Evolutionary conservation across 2,797 vertebrate species (phyloP).

Genomic region (Gymnothorax javanicus): DNA sequence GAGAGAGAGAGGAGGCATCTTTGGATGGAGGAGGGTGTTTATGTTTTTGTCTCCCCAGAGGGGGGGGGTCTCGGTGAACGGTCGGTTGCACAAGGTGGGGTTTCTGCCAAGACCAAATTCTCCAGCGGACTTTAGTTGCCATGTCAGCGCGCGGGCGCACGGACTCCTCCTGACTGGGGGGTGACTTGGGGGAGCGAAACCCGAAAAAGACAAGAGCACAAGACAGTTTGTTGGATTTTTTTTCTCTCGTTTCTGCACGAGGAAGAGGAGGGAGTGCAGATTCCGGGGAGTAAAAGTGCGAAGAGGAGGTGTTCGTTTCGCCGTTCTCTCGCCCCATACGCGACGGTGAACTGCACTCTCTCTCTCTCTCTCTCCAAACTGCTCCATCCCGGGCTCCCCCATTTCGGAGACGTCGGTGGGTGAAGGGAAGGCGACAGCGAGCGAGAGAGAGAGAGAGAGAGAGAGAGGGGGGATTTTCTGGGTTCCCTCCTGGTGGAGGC

Average conservation of each 20-base stretch:
- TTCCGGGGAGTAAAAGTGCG: slow-evolving; percentile 51
- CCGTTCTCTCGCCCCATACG: slow-evolving; percentile 50
- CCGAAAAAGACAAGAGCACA: slow-evolving; percentile 46
- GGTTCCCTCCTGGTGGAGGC: slow-evolving; percentile 63
- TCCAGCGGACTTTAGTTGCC: slow-evolving; percentile 51
- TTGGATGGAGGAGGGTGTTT: slow-evolving; percentile 53
- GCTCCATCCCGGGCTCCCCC: slow-evolving; percentile 46
- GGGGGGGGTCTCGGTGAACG: slow-evolving; percentile 59
- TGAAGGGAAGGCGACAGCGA: slow-evolving; percentile 43
- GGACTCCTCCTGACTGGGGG: slow-evolving; percentile 62
- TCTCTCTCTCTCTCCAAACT: slow-evolving; percentile 13
- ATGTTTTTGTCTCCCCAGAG: slow-evolving; percentile 45
- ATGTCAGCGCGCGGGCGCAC: slow-evolving; percentile 64
- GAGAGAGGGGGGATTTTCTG: slow-evolving; percentile 38
- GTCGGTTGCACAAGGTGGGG: slow-evolving; percentile 26
- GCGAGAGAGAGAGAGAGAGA: slow-evolving; percentile 45
- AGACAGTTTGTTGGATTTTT: neutral
- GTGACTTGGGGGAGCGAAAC: slow-evolving; percentile 13
- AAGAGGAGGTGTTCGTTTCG: slow-evolving; percentile 43
- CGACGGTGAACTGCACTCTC: slow-evolving; percentile 29
- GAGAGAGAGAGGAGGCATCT: slow-evolving; percentile 43
- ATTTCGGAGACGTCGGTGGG: slow-evolving; percentile 28
- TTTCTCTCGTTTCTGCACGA: slow-evolving; percentile 48
- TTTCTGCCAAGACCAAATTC: slow-evolving; percentile 62
- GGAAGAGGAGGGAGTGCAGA: slow-evolving; percentile 36